Base-by-base conservation (phyloP, 2,797 vertebrate genomes). In the Myiotriccus ornatus region DNA sequence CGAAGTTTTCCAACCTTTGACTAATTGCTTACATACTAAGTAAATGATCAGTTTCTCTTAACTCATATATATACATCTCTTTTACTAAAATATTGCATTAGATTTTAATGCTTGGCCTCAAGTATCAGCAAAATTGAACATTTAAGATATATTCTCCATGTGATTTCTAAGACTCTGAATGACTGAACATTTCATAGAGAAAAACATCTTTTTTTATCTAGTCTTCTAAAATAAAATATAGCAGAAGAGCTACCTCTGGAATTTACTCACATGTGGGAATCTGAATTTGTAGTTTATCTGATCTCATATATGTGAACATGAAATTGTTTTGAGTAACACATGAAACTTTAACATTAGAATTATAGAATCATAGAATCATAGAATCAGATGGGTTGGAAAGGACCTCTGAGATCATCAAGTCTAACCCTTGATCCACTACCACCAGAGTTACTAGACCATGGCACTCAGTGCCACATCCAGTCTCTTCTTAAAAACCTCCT, bases 71-170 rank as follows among this genome's bases (percentile, higher is more conserved):
- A 50, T 7, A 37, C 3, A 25, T 22, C 73, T 89, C 4, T 87
- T 87, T 93, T 78, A 67, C 7, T 88, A 82, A 91, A 67, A 37
- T 65, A 53, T 14, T 92, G 14, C 41, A 13, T 23, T 88, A 43
- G 5, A 55, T 64, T 46, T 44, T 69, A 79, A 62, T 1, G 0
- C 2, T 69, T 50, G 17, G 20, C 10, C 22, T 52, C 20, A 77
- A 50, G 28, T 50, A 77, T 15, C 6, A 50, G 14, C 14, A 60
- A 83, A 70, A 74, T 63, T 30, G 3, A 46, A 34, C 14, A 57
- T 43, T 81, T 76, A 34, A 41, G 10, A 46, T 57, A 28, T 6
- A 75, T 41, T 74, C 34, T 18, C 6, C 21, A 10, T 17, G 8
- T 1, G 0, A 78, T 35, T 87, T 87, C 24, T 73, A 3, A 25